Evolutionary conservation across 2,113 vertebrate species (phyloP), one percentile per base, ranked within the genome.

Genomic region (Paedocypris sp.): DNA sequence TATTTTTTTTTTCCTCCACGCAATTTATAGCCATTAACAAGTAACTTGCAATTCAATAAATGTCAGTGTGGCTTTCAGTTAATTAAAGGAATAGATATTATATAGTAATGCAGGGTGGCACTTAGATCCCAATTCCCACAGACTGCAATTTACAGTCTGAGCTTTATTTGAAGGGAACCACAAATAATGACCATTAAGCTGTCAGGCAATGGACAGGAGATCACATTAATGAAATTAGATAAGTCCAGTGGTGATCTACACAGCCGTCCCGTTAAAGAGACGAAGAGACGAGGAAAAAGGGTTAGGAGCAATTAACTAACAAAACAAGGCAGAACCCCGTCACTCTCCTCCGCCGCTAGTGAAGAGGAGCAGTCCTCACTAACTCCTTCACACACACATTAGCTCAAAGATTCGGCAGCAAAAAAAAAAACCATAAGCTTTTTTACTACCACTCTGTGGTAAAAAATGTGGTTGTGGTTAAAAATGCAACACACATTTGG

Each of bases 81-180:
- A 97, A 95, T 94, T 95, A 97, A 97, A 96, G 93, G 90, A 87
- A 91, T 91, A 94, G 94, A 95, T 97, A 96, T 87, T 90, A 90
- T 84, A 84, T 82, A 85, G 87, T 91, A 91, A 93, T 86, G 87
- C 87, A 86, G 88, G 90, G 83, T 90, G 91, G 90, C 91, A 81
- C 93, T 95, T 94, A 91, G 90, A 88, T 86, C 89, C 94, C 89
- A 87, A 89, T 94, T 96, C 94, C 91, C 77, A 82, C 88, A 88
- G 86, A 66, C 73, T 31, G 85, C 86, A 90, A 95, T 97, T 98
- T 96, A 96, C 84, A 79, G 83, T 79, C 73, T 69, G 72, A 78
- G 84, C 84, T 91, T 92, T 93, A 89, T 92, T 92, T 94, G 90
- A 95, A 89, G 87, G 86, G 85, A 87, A 85, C 91, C 87, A 94